Percentiles rank a stretch among this genome's conserved stretches.
Conservation (phyloP, 2,113 vertebrate genomes). For the Chlorocebus sabaeus region DNA sequence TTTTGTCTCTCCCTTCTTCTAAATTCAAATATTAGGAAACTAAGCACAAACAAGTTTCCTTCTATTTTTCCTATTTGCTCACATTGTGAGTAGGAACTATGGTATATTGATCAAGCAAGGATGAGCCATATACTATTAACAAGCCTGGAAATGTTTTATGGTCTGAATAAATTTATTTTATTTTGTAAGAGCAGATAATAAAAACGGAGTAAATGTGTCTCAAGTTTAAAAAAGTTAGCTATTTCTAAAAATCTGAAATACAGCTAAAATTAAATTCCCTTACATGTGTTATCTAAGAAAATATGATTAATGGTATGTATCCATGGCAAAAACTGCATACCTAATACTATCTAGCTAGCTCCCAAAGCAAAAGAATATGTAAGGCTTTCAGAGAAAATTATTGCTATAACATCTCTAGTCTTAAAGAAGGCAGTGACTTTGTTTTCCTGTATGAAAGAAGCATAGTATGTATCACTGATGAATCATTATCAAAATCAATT, state of each 20-base stretch:
- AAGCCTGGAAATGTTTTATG: not conserved
- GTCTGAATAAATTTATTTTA: not conserved
- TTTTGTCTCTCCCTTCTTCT: not conserved
- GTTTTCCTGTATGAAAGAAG: not conserved
- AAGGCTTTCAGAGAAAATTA: not conserved
- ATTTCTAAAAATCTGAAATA: not conserved
- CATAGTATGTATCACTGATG: not conserved
- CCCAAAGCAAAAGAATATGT: not conserved
- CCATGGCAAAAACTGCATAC: not conserved
- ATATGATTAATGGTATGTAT: not conserved
- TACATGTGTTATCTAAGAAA: not conserved
- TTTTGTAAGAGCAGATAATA: not conserved
- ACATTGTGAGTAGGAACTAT: not conserved
- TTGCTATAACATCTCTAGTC: not conserved
- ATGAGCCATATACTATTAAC: not conserved
- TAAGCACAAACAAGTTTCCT: not conserved
- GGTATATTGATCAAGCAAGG: not conserved
- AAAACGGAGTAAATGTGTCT: not conserved
- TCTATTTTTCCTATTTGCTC: not conserved
- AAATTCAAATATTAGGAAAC: not conserved
- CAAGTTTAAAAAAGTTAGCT: not conserved
- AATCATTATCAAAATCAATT: conserved; percentile 8
- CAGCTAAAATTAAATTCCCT: not conserved
- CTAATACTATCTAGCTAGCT: not conserved
- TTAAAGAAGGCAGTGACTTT: not conserved